Evolutionary conservation across 2,888 invertebrate genomes (phyloP), one percentile per base, ranked within the genome.

Genomic region (Megamerina dolium): DNA sequence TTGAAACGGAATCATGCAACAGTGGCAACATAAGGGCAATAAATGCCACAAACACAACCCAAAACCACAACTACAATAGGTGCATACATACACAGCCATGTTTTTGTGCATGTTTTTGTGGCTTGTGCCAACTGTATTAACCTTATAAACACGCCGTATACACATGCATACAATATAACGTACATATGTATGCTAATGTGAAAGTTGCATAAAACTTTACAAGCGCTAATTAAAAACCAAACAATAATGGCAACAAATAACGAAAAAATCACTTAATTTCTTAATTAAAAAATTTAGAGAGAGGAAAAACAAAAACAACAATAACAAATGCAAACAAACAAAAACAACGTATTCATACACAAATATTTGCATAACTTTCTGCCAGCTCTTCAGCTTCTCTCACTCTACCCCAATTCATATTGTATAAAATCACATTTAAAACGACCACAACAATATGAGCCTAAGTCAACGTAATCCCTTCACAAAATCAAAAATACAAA

Each of bases 361-460:
- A 36, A 41, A 30, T 21, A 20, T 35, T 35, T n/a, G n/a, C n/a
- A n/a, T n/a, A n/a, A n/a, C n/a, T n/a, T n/a, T n/a, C n/a, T n/a
- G n/a, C n/a, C n/a, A n/a, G n/a, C n/a, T n/a, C n/a, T n/a, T n/a
- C n/a, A n/a, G n/a, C n/a, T n/a, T n/a, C n/a, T n/a, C n/a, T n/a
- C n/a, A n/a, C n/a, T n/a, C n/a, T n/a, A n/a, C n/a, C n/a, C n/a
- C n/a, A n/a, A n/a, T n/a, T n/a, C n/a, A n/a, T n/a, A n/a, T n/a
- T n/a, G n/a, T n/a, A n/a, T n/a, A n/a, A n/a, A n/a, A n/a, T n/a
- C n/a, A n/a, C n/a, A n/a, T n/a, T n/a, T n/a, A n/a, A n/a, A n/a
- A n/a, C n/a, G 60, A 56, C 62, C 59, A 30, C 52, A 61, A 48
- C 43, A 60, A 58, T 58, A 59, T 52, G 52, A 52, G 51, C 50